Evolutionary conservation across 1,140 invertebrate species (phyloP).

Genomic region (Drusus annulatus): DNA sequence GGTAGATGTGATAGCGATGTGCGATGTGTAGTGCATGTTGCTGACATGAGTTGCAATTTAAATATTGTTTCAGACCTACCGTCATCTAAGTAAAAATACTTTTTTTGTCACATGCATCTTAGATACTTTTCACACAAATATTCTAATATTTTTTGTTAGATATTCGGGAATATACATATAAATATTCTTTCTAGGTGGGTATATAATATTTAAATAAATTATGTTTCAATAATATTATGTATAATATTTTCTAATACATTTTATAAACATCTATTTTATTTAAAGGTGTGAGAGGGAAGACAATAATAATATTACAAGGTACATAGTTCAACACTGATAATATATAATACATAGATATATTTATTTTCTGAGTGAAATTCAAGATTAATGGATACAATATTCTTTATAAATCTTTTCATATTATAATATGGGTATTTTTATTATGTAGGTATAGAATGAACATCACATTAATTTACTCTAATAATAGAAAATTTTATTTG

Average conservation of each 20-base stretch:
- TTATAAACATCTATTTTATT: conserved; percentile 43
- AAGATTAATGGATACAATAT: neutral
- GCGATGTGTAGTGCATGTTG: conserved; percentile 52
- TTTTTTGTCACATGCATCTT: conserved; percentile 16
- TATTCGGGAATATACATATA: conserved; percentile 16
- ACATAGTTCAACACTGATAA: conserved; percentile 34
- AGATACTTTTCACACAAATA: conserved; percentile 25
- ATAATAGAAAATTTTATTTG: conserved; percentile 50
- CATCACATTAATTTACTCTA: conserved; percentile 32
- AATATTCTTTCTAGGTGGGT: conserved; percentile 35
- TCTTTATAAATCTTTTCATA: too few relatives aligned
- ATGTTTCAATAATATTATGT: conserved; percentile 19
- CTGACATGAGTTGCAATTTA: conserved; percentile 21
- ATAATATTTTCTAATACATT: conserved; percentile 38
- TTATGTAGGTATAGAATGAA: conserved; percentile 9
- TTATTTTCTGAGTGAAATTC: neutral
- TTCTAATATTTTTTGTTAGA: conserved; percentile 1
- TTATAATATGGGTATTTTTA: neutral
- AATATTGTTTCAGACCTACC: conserved; percentile 46
- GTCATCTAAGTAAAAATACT: conserved; percentile 35
- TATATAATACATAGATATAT: neutral
- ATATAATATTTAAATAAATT: conserved; percentile 10
- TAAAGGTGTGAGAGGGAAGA: conserved; percentile 49
- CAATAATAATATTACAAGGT: conserved; percentile 50
- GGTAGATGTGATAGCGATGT: conserved; percentile 46